phyloP scores from a whole-genome alignment of 1,140 invertebrate species.

The Leptopilina boulardi region DNA sequence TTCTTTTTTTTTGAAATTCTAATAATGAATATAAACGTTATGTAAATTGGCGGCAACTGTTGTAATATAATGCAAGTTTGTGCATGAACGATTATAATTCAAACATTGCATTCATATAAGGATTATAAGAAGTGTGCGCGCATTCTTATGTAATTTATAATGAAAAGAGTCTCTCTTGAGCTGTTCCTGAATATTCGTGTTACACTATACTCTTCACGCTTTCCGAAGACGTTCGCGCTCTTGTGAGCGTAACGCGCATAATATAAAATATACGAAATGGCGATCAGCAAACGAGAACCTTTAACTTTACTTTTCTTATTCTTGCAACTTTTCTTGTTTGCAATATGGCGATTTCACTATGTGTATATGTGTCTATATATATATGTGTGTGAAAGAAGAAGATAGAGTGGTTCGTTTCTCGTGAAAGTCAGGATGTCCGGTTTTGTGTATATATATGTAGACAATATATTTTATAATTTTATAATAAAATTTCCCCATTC shows the following conservation, averaged over 20 bases:
- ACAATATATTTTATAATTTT: neutral
- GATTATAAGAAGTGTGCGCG: slow-evolving; percentile 42
- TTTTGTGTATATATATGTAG: slow-evolving; percentile 14
- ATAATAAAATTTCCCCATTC: neutral
- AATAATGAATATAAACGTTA: slow-evolving; percentile 1
- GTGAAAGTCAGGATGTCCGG: slow-evolving; percentile 70
- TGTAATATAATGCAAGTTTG: slow-evolving; percentile 37
- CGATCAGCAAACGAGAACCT: slow-evolving; percentile 26
- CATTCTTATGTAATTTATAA: slow-evolving; percentile 60
- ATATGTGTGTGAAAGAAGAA: too few relatives aligned
- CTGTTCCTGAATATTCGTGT: slow-evolving; percentile 38
- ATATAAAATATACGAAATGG: slow-evolving; percentile 43
- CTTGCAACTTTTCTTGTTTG: slow-evolving; percentile 38
- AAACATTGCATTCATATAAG: slow-evolving; percentile 44
- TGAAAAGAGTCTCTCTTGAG: slow-evolving; percentile 51
- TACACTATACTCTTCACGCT: slow-evolving; percentile 67
- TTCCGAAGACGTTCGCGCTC: slow-evolving; percentile 68
- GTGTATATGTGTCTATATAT: too few relatives aligned
- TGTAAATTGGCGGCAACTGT: slow-evolving; percentile 39
- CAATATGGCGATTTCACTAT: slow-evolving; percentile 63
- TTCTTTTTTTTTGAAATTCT: too few relatives aligned
- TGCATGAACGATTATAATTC: slow-evolving; percentile 44
- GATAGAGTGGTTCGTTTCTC: slow-evolving; percentile 35
- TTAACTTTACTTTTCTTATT: slow-evolving; percentile 39
- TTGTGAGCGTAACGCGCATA: slow-evolving; percentile 66